Conservation (phyloP, 1,140 invertebrate genomes). For the Venustaconcha ellipsiformis region DNA sequence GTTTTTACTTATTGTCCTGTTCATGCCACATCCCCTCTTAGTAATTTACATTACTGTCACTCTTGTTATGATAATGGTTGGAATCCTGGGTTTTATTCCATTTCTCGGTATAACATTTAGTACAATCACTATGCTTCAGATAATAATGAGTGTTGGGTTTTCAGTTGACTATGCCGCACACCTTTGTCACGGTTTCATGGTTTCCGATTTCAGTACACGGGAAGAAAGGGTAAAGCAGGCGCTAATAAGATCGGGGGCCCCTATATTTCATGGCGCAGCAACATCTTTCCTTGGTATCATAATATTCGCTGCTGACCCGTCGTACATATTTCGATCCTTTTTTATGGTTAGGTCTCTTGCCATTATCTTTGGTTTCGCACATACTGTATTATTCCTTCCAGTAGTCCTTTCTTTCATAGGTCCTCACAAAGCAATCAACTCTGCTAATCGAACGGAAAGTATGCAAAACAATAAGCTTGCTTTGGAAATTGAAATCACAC, state of each 20-base stretch:
- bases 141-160: constrained; percentile 99
- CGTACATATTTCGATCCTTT: constrained; percentile 98
- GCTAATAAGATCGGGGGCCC: constrained; percentile 89
- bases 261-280: constrained; percentile 93
- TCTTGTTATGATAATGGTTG: constrained; percentile 94
- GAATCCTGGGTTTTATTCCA: constrained; percentile 96
- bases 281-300: constrained; percentile 93
- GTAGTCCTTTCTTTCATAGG: constrained; percentile 19
- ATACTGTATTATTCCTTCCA: constrained; percentile 11
- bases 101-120: constrained; percentile 95
- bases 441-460: no score
- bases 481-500: no score
- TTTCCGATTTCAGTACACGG: constrained; percentile 72
- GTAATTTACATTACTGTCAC: constrained; percentile 95
- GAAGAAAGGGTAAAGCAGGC: constrained; percentile 84
- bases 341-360: constrained; percentile 91
- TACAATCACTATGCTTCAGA: constrained; percentile 98
- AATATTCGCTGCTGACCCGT: constrained; percentile 88
- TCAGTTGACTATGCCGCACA: constrained; percentile 98
- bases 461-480: no score
- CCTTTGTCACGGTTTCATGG: constrained; percentile 97
- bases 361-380: constrained; percentile 9
- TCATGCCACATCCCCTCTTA: constrained; percentile 94
- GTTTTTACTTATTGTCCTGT: constrained; percentile 95
- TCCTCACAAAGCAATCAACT: background rate